Evolutionary conservation across 2,888 invertebrate species (phyloP), one percentile per base, ranked within the genome.

Genomic region (Phyto melanocephala): DNA sequence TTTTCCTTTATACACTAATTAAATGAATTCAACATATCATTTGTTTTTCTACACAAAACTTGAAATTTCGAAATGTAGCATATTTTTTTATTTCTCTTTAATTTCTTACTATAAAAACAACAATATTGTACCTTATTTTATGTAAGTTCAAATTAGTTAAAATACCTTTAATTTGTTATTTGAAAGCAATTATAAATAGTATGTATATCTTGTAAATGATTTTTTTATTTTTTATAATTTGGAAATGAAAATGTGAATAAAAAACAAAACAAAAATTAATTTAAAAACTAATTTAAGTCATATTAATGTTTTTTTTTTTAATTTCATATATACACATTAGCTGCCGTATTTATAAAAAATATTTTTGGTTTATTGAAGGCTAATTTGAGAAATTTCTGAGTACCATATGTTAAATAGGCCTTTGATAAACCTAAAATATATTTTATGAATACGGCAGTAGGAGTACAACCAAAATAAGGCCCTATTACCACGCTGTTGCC

Each of bases 11-110:
- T 1, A 8, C 8, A 42, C 40, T 50, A 40, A 28, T 62, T 5
- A 20, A 78, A 47, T 47, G 62, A 54, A 77, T 63, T 56, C 6
- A 70, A 63, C 70, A 78, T 70, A 70, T 77, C 54, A 28, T 45
- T 62, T 33, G 13, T 45, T 62, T 60, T n/a, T 33, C 20, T 47
- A 28, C 1, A 68, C 11, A 63, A 45, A 47, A 35, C 1, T 37
- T 37, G 54, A 40, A 17, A 42, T 45, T 6, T 67, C 22, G 24
- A 35, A 17, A 33, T 54, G n/a, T n/a, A n/a, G n/a, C n/a, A n/a
- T 68, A 58, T 40, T 42, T 50, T 58, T 67, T 15, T 10, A 10
- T 37, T 6, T 62, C 42, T 33, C 4, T 10, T 62, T 42, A 63
- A 28, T 42, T 63, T 52, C 7, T 35, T 71, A 56, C 37, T 74